Base-by-base conservation (phyloP, 2,888 invertebrate genomes). In the Lordiphosa andalusiaca region DNA sequence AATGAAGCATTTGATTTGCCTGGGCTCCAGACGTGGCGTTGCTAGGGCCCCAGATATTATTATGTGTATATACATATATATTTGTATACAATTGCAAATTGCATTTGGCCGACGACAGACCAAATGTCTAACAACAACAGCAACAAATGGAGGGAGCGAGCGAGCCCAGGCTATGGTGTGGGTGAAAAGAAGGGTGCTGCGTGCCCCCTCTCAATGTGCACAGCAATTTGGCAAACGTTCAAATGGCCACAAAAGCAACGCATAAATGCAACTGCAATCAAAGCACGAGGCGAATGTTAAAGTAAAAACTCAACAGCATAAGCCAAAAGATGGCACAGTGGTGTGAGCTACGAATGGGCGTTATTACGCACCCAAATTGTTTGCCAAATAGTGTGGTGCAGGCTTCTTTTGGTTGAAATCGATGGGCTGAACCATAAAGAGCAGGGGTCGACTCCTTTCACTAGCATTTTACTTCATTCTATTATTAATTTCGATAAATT, bases 181-280 rank as follows among this genome's bases (percentile, higher is more conserved):
- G 10, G 21, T 21, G 19, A 1, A 30, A 30, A 9, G 9, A 30
- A 30, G 30, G 30, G 21, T 40, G 40, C 21, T 21, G 21, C n/a
- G 39, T 39, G 16, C 19, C 16, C 3, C 16, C 2, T 7, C 21
- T 46, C 61, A 42, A 69, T 66, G 62, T 66, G 61, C 64, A 77
- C 69, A 73, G 72, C 74, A 65, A 81, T 84, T 78, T 78, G 78
- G 84, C 78, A 78, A 67, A 60, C 78, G 67, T 77, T 78, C 78
- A 78, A 78, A 81, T 81, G 59, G 82, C 78, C 67, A 67, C 69
- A 68, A 80, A 75, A 73, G 64, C 66, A 73, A 69, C 53, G 67
- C 82, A 71, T 66, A 73, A 77, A 84, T 73, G 74, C 73, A 81
- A 73, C 66, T 73, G 69, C 71, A 80, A 56, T 44, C 30, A 44